Base-by-base conservation (phyloP, 2,113 vertebrate species). In the Mungos mungo region DNA sequence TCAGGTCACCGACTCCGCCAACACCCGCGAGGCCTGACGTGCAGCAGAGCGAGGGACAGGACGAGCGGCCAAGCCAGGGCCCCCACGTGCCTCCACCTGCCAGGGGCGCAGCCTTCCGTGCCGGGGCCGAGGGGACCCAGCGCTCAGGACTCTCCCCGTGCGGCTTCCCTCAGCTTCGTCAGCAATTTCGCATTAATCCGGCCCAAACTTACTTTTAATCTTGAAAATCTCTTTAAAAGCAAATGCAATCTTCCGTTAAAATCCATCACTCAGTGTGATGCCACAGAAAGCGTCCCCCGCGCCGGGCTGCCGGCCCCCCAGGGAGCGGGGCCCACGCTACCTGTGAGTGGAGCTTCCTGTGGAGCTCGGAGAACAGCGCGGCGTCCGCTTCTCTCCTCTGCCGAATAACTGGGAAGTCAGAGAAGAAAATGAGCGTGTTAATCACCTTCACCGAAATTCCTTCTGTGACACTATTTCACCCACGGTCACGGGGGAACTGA, bases 291-390 rank as follows among this genome's bases (percentile, higher is more conserved):
- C 45, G 45, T 47, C 45, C 3, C 16, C 31, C 38, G 23, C 41
- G 54, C 35, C 35, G 57, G 93, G 74, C 74, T 33, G 89, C 31
- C 27, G 63, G 93, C 69, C 74, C 83, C 83, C n/a, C 3, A 35
- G 69, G 3, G n/a, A 5, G 83, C 23, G 1, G 87, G 54, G 45
- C 41, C 2, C 52, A 35, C 21, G 92, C 41, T 98, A 99, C 99
- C 99, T 99, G 99, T 0, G 99, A 99, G 97, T 99, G 99, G 1
- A 99, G 99, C 96, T 99, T 99, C 96, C 99, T 98, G 97, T 99
- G 99, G 82, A 99, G 99, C 89, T 99, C 99, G 1, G 99, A 99
- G 97, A 99, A 99, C 84, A 99, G 97, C 31, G 99, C 99, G 23
- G 99, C 99, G 11, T 99, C 99, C 13, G 99, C 98, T 97, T 99